Conservation (phyloP, 2,888 invertebrate species). For the Bembecia ichneumoniformis region DNA sequence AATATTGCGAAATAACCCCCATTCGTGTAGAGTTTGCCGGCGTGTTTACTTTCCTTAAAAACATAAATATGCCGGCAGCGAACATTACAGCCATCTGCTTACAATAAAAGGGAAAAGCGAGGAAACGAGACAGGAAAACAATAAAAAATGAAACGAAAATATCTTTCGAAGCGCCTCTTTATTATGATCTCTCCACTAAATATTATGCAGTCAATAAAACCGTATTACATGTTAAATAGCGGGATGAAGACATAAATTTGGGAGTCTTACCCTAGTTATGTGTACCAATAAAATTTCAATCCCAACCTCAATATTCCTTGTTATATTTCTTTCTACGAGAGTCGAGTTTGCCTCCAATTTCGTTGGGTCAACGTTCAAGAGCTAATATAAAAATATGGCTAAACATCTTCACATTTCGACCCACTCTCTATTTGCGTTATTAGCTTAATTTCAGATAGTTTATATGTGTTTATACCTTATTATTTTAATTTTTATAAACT, state of each 20-base stretch:
- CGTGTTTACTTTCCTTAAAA: background rate
- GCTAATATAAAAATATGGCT: constrained; percentile 42
- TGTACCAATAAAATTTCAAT: constrained; percentile 26
- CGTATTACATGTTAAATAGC: background rate
- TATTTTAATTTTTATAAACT: no score
- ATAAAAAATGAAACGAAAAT: background rate
- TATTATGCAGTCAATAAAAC: background rate
- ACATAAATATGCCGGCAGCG: background rate
- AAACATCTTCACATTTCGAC: constrained; percentile 16
- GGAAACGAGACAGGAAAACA: background rate
- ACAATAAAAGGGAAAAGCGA: background rate
- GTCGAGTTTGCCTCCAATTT: constrained; percentile 27
- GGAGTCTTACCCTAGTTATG: constrained; percentile 5
- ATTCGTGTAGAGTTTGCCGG: background rate
- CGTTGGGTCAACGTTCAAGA: constrained; percentile 35
- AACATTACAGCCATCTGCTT: background rate
- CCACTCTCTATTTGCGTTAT: constrained; percentile 24
- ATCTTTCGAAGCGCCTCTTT: background rate
- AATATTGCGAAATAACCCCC: no score
- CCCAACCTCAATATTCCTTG: constrained; percentile 21
- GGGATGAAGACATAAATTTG: constrained; percentile 1
- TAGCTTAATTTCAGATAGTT: constrained; percentile 17
- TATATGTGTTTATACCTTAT: constrained; percentile 5
- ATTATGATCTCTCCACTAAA: background rate
- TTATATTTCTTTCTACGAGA: constrained; percentile 29